Conservation (phyloP, 2,113 vertebrate species). For the Phoenicopterus ruber region DNA sequence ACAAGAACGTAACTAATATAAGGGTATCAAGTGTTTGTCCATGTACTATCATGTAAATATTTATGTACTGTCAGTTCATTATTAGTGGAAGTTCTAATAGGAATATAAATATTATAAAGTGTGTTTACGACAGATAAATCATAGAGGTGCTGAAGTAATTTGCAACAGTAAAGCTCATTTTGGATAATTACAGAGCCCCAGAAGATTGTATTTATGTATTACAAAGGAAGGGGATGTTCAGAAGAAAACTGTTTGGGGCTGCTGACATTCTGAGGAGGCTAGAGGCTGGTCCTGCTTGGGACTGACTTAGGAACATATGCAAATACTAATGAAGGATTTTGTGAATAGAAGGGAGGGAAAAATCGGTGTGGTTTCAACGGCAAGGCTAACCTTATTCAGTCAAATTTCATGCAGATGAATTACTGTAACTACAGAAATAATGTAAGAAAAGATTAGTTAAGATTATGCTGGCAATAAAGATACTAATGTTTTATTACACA, state of each 20-base stretch:
- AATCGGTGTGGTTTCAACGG: background rate
- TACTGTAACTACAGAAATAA: slow-evolving; percentile 66
- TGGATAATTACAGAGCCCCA: slow-evolving; percentile 75
- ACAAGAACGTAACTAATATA: slow-evolving; percentile 36
- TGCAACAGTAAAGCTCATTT: slow-evolving; percentile 72
- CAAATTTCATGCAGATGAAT: slow-evolving; percentile 62
- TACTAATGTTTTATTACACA: slow-evolving; percentile 67
- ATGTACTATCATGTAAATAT: slow-evolving; percentile 62
- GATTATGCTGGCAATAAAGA: slow-evolving; percentile 68
- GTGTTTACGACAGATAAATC: slow-evolving; percentile 76
- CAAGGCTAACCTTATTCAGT: slow-evolving; percentile 54
- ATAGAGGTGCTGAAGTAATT: slow-evolving; percentile 70
- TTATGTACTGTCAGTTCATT: slow-evolving; percentile 56
- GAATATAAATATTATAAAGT: slow-evolving; percentile 74
- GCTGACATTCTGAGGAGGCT: slow-evolving; percentile 54
- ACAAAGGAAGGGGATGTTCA: slow-evolving; percentile 68
- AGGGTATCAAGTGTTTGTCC: slow-evolving; percentile 47
- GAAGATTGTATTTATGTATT: slow-evolving; percentile 70
- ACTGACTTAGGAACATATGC: slow-evolving; percentile 39
- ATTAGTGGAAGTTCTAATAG: slow-evolving; percentile 67
- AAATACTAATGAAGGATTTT: slow-evolving; percentile 46
- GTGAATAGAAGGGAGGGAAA: slow-evolving; percentile 11
- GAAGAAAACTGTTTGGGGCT: slow-evolving; percentile 56
- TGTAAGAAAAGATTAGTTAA: slow-evolving; percentile 73
- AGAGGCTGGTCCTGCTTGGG: slow-evolving; percentile 36